Evolutionary conservation across 2,113 vertebrate genomes (phyloP).

Genomic region (Isurus oxyrinchus): DNA sequence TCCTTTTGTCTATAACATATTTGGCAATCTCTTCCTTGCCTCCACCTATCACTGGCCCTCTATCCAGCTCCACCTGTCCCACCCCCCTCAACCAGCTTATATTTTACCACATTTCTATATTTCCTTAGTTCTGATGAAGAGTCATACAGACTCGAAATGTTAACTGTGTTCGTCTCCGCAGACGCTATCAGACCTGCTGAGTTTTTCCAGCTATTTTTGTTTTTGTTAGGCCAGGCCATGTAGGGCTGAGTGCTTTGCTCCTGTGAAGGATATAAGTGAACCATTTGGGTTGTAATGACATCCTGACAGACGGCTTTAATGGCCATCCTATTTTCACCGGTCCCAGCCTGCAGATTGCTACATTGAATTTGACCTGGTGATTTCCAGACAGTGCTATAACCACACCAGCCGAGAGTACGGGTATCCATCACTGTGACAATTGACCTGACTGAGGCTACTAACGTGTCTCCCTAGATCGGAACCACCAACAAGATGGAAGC

Average conservation of each 20-base stretch:
- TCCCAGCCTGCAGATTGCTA: neutral
- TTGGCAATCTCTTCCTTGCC: no score
- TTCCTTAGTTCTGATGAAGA: no score
- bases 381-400: neutral
- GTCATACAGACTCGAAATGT: no score
- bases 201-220: no score
- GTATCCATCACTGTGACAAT: neutral
- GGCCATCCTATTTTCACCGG: neutral
- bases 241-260: neutral
- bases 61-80: no score
- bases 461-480: slow-evolving; percentile 49
- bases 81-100: no score
- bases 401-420: neutral
- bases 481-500: slow-evolving; percentile 52
- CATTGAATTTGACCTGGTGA: neutral
- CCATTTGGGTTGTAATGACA: neutral
- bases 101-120: no score
- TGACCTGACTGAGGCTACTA: neutral
- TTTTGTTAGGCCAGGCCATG: neutral
- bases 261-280: neutral
- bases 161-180: no score
- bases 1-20: no score
- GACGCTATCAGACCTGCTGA: no score
- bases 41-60: no score
- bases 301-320: neutral